Percentiles rank a stretch among this genome's conserved stretches.
Conservation (phyloP, 2,888 invertebrate genomes). For the Steromphala cineraria region DNA sequence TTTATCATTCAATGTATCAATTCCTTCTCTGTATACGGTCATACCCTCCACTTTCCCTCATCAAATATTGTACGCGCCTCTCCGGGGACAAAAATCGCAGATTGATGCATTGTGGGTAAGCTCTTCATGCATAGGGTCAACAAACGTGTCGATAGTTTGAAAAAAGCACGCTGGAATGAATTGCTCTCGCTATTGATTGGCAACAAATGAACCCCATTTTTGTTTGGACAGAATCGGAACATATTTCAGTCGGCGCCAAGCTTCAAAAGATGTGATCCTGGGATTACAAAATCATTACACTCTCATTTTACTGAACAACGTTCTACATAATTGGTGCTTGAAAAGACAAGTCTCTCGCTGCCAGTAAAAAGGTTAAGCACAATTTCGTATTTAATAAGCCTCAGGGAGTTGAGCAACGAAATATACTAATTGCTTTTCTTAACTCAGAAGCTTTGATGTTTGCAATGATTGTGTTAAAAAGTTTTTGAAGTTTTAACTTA, state of each 20-base stretch:
- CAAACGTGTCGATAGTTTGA: neutral
- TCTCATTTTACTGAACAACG: neutral
- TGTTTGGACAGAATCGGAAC: neutral
- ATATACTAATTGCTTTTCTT: too few relatives aligned
- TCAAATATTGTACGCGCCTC: neutral
- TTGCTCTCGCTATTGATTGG: neutral
- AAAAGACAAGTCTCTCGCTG: too few relatives aligned
- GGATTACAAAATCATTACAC: conserved; percentile 8
- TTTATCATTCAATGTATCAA: too few relatives aligned
- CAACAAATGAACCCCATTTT: neutral
- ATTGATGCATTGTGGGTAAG: neutral
- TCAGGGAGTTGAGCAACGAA: too few relatives aligned
- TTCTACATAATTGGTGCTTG: too few relatives aligned
- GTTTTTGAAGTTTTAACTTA: too few relatives aligned
- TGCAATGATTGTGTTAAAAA: too few relatives aligned
- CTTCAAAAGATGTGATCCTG: neutral
- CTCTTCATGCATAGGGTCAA: neutral
- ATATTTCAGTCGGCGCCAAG: neutral
- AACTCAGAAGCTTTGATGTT: too few relatives aligned
- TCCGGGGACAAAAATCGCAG: neutral
- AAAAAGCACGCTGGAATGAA: neutral
- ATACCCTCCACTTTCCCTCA: neutral
- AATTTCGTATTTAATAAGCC: too few relatives aligned
- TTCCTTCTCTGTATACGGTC: too few relatives aligned
- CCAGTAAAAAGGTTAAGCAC: too few relatives aligned